Conservation (phyloP, 2,113 vertebrate species). For the Gasterosteus aculeatus region DNA sequence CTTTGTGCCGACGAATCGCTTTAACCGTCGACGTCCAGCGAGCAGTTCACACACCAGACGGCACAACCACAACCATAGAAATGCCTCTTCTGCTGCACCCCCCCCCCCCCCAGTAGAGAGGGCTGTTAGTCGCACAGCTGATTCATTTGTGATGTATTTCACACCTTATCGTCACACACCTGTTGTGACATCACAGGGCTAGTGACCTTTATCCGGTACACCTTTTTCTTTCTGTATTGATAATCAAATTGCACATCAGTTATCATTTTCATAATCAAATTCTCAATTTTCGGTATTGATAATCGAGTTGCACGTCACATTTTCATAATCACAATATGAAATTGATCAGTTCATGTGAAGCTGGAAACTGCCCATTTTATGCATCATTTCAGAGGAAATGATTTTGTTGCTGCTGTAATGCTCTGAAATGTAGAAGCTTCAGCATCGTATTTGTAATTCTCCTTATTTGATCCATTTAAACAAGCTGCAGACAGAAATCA, state of each 20-base stretch:
- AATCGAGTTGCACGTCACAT: too few relatives aligned
- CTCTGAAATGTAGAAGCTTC: conserved; percentile 1
- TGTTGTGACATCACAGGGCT: conserved; percentile 8
- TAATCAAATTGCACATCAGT: neutral
- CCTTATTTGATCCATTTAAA: neutral
- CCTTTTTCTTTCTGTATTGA: neutral
- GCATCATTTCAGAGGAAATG: neutral
- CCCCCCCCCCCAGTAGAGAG: too few relatives aligned
- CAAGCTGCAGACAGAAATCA: neutral
- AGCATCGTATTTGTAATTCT: neutral
- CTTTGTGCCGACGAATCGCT: neutral
- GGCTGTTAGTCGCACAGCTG: neutral
- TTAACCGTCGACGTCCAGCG: neutral
- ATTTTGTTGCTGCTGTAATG: neutral
- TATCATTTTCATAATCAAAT: neutral
- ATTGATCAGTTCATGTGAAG: neutral
- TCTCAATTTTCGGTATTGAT: neutral
- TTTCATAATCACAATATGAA: neutral
- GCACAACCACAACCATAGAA: conserved; percentile 14
- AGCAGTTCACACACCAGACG: too few relatives aligned
- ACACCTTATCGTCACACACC: conserved; percentile 10
- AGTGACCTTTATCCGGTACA: neutral
- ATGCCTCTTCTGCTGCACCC: conserved; percentile 44
- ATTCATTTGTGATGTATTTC: conserved; percentile 11
- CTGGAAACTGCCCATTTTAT: conserved; percentile 5